Evolutionary conservation across 2,888 invertebrate genomes (phyloP).

Genomic region (Smittia sp.): DNA sequence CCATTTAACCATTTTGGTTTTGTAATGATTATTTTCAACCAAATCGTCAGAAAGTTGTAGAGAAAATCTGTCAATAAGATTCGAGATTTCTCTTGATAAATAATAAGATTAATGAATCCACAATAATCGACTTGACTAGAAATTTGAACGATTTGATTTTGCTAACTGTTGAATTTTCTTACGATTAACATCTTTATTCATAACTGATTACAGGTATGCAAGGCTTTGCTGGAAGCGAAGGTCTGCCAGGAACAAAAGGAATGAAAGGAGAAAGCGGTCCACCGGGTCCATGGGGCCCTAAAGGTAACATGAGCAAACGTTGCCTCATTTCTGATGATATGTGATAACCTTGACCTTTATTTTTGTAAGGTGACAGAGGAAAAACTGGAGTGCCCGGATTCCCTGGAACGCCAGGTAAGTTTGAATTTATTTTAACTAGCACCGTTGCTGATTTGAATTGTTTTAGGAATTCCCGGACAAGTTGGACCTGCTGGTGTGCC

Average conservation of each 20-base stretch:
- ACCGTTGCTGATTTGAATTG: background rate
- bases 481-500: constrained; percentile 11
- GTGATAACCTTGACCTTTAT: too few species aligned
- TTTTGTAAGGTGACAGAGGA: constrained; percentile 65
- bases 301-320: constrained; percentile 58
- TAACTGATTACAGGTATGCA: constrained; percentile 66
- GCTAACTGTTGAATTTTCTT: background rate
- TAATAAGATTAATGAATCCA: too few species aligned
- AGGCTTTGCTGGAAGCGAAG: constrained; percentile 81
- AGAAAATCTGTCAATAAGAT: too few species aligned
- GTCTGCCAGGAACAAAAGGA: constrained; percentile 83
- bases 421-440: background rate
- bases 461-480: constrained; percentile 47
- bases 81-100: too few species aligned
- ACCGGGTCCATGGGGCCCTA: constrained; percentile 74
- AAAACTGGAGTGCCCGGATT: constrained; percentile 85
- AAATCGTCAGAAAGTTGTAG: too few species aligned
- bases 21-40: too few species aligned
- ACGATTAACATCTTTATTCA: background rate
- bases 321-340: too few species aligned
- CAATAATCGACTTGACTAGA: too few species aligned
- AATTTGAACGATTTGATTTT: background rate
- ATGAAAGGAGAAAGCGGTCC: constrained; percentile 84
- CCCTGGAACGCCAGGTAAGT: constrained; percentile 51
- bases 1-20: too few species aligned